Conservation (phyloP, 2,797 vertebrate genomes). For the Sternotherus odoratus region DNA sequence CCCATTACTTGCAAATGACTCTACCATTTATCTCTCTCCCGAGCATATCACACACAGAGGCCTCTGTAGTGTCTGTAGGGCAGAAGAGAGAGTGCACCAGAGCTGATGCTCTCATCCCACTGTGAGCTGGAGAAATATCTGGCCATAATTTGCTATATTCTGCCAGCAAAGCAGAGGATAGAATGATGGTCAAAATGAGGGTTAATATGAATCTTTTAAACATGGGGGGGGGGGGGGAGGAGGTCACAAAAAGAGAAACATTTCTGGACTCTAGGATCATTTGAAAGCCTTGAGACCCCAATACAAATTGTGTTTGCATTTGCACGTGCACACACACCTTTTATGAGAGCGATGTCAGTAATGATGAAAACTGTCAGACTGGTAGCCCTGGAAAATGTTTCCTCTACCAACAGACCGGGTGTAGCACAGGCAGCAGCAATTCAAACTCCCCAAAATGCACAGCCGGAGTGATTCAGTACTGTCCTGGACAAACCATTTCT, state of each 20-base stretch:
- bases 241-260: not conserved
- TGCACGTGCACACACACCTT: not conserved
- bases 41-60: not conserved
- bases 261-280: not conserved
- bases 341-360: not conserved
- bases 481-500: not conserved
- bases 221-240: not conserved
- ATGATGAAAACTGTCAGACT: not conserved
- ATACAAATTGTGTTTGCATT: not conserved
- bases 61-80: not conserved
- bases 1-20: not conserved
- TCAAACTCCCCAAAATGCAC: not conserved
- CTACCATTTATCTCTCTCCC: not conserved
- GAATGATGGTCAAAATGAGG: not conserved
- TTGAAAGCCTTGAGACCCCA: not conserved
- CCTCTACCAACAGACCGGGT: not conserved
- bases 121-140: not conserved
- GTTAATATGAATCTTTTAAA: not conserved
- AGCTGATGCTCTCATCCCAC: not conserved
- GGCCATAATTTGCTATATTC: not conserved
- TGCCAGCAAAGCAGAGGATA: not conserved
- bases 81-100: not conserved
- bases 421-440: not conserved
- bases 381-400: not conserved
- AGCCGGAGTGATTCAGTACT: not conserved